These are phyloP conservation scores for Philaethria dido DNA, from an alignment of 2,888 invertebrate species.

Conservation along the genomic window DNA sequence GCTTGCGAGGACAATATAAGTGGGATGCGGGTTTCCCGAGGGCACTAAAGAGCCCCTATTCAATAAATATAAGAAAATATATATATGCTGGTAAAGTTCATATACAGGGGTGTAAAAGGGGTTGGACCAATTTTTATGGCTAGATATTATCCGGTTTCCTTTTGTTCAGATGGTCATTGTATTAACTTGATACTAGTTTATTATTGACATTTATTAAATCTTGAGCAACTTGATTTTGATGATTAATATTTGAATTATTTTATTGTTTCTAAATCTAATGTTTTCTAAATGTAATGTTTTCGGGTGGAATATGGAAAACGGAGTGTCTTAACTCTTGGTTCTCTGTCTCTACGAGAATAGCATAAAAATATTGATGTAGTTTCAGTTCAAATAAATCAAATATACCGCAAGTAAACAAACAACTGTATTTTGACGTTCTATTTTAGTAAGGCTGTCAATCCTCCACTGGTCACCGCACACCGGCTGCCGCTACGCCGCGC, in stretches of 20 bases:
- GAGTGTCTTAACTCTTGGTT: no score
- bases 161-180: no score
- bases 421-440: background rate
- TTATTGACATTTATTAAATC: no score
- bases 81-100: background rate
- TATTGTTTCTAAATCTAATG: no score
- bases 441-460: constrained; percentile 19
- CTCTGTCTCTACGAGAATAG: background rate
- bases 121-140: constrained; percentile 16
- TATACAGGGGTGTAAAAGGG: background rate
- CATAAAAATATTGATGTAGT: background rate
- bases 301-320: no score
- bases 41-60: background rate
- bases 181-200: no score
- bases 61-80: constrained; percentile 14
- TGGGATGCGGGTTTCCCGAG: constrained; percentile 32
- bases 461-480: background rate
- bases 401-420: background rate
- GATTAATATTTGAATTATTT: no score
- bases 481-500: background rate
- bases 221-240: no score
- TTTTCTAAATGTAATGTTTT: no score
- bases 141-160: background rate
- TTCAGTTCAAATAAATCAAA: background rate
- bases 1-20: constrained; percentile 11